phyloP scores from a whole-genome alignment of 1,140 invertebrate genomes.

The Sarcophaga bullata region DNA sequence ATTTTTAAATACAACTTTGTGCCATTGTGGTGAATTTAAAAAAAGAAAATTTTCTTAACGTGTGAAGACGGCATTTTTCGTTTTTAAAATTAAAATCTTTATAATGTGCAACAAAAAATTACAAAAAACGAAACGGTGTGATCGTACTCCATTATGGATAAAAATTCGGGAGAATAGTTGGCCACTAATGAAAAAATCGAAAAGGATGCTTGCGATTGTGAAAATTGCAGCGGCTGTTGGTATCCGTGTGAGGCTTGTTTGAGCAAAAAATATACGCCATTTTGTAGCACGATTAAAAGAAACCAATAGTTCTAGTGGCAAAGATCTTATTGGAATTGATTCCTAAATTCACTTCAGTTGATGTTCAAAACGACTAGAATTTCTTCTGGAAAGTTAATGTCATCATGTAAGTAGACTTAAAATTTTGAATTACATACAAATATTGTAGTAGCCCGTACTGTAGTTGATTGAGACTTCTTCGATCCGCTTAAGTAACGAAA shows the following conservation, averaged over 20 bases:
- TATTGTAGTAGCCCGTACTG: no score
- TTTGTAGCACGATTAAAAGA: slow-evolving; percentile 13
- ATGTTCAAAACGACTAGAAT: no score
- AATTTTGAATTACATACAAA: no score
- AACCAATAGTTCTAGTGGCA: neutral
- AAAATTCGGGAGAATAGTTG: neutral
- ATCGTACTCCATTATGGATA: neutral
- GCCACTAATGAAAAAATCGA: neutral
- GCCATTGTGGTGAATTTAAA: neutral
- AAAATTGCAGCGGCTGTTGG: no score
- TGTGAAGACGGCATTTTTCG: neutral
- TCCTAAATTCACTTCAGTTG: no score
- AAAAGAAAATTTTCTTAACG: neutral
- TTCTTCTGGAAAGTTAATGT: no score
- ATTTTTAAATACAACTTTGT: neutral
- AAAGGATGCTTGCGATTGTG: neutral
- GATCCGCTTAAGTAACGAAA: no score
- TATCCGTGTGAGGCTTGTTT: no score
- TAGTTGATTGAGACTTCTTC: no score
- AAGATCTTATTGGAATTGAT: neutral
- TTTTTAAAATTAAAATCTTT: neutral
- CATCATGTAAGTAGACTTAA: neutral
- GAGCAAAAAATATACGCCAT: neutral
- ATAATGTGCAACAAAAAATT: neutral
- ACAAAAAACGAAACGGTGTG: neutral